These are phyloP conservation scores for Benthochromis sp. DNA, from an alignment of 2,113 vertebrate species.

Conservation along the genomic window DNA sequence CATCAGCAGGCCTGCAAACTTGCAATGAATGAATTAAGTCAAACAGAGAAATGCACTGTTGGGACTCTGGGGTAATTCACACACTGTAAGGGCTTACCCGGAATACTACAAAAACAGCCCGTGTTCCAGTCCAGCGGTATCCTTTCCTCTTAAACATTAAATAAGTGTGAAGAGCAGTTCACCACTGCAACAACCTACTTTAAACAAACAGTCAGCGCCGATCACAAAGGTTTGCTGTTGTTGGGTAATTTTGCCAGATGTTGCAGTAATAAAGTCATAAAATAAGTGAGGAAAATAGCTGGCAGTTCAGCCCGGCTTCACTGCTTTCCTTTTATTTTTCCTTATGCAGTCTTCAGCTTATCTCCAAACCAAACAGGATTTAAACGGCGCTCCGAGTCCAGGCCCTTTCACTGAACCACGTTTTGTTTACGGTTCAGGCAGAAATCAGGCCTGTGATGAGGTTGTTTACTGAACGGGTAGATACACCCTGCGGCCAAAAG, in stretches of 20 bases:
- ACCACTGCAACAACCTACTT: constrained; percentile 34
- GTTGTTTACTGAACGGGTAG: constrained; percentile 59
- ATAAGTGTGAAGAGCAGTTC: constrained; percentile 1
- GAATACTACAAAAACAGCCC: background rate
- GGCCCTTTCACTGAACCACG: constrained; percentile 60
- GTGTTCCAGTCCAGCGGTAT: background rate
- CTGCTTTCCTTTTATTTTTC: constrained; percentile 49
- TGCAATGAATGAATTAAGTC: background rate
- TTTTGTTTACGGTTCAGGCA: constrained; percentile 65
- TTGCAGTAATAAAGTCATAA: constrained; percentile 66
- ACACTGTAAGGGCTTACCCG: background rate
- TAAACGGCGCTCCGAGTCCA: constrained; percentile 50
- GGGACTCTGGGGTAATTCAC: background rate
- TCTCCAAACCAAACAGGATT: constrained; percentile 73
- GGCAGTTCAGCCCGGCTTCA: constrained; percentile 57
- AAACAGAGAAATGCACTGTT: background rate
- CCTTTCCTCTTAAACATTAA: background rate
- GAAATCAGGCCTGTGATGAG: constrained; percentile 63
- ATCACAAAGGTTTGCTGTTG: constrained; percentile 61
- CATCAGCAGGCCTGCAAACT: background rate
- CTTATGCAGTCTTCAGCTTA: constrained; percentile 65
- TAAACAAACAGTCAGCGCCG: constrained; percentile 52
- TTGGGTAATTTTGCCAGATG: constrained; percentile 73
- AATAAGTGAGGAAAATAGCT: constrained; percentile 68
- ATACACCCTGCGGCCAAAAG: constrained; percentile 52